phyloP scores from a whole-genome alignment of 2,797 vertebrate genomes.

The Apogon hyalosoma region DNA sequence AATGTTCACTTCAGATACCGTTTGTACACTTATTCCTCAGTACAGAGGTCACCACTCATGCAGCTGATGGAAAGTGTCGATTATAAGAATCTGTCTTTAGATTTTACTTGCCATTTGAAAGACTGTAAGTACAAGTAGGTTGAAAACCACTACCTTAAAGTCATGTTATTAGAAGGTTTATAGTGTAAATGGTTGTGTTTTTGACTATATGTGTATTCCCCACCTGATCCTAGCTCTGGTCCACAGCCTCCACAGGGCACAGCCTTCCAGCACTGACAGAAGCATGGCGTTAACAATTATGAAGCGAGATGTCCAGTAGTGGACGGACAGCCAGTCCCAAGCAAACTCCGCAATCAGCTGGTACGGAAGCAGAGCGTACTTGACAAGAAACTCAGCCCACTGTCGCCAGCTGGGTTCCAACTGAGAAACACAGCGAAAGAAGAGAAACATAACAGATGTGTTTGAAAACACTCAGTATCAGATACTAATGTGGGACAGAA shows the following conservation, averaged over 20 bases:
- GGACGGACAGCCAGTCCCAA: constrained; percentile 93
- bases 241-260: constrained; percentile 91
- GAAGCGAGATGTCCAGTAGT: constrained; percentile 95
- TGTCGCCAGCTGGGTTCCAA: constrained; percentile 90
- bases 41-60: too few species aligned
- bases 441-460: background rate
- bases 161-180: too few species aligned
- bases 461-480: background rate
- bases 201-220: background rate
- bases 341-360: constrained; percentile 95
- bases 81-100: too few species aligned
- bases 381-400: constrained; percentile 92
- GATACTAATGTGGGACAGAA: background rate
- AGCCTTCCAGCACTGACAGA: constrained; percentile 90
- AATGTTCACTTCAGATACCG: too few species aligned
- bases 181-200: too few species aligned
- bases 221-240: constrained; percentile 88
- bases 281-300: constrained; percentile 93
- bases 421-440: constrained; percentile 46
- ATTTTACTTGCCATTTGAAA: too few species aligned
- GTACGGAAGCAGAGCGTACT: constrained; percentile 92
- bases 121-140: too few species aligned
- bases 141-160: too few species aligned
- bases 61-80: too few species aligned
- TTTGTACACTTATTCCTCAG: too few species aligned